These are phyloP conservation scores for Horisme vitalbata DNA, from an alignment of 2,888 invertebrate genomes.

Conservation along the genomic window DNA sequence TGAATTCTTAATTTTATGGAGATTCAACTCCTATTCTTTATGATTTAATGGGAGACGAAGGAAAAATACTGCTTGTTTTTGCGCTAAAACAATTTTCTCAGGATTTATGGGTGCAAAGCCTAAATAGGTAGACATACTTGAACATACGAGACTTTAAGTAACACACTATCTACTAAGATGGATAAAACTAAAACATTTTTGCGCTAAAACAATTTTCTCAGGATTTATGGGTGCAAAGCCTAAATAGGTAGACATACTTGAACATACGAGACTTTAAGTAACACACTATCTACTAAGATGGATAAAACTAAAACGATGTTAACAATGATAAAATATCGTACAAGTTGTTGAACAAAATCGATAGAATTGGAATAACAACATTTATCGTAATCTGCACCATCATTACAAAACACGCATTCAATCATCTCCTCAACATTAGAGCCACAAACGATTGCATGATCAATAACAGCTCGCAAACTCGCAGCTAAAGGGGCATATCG, in stretches of 20 bases:
- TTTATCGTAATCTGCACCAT: slow-evolving; percentile 12
- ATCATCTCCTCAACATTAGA: slow-evolving; percentile 35
- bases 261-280: too few relatives aligned
- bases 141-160: too few relatives aligned
- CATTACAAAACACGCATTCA: slow-evolving; percentile 21
- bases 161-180: too few relatives aligned
- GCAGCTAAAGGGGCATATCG: slow-evolving; percentile 73
- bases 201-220: slow-evolving; percentile 22
- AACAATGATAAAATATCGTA: too few relatives aligned
- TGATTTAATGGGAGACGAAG: slow-evolving; percentile 53
- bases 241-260: too few relatives aligned
- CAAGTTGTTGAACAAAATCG: too few relatives aligned
- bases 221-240: slow-evolving; percentile 23
- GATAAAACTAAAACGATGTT: too few relatives aligned
- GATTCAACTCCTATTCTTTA: slow-evolving; percentile 64
- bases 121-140: too few relatives aligned
- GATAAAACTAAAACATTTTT: too few relatives aligned
- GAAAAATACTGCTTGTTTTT: slow-evolving; percentile 38
- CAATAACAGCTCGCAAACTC: slow-evolving; percentile 64
- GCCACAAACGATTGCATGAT: slow-evolving; percentile 65
- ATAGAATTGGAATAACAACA: neutral
- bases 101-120: slow-evolving; percentile 23
- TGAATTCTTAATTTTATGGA: slow-evolving; percentile 80
- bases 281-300: too few relatives aligned
- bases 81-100: slow-evolving; percentile 22